Conservation (phyloP, 2,797 vertebrate genomes). For the Acanthopagrus latus region DNA sequence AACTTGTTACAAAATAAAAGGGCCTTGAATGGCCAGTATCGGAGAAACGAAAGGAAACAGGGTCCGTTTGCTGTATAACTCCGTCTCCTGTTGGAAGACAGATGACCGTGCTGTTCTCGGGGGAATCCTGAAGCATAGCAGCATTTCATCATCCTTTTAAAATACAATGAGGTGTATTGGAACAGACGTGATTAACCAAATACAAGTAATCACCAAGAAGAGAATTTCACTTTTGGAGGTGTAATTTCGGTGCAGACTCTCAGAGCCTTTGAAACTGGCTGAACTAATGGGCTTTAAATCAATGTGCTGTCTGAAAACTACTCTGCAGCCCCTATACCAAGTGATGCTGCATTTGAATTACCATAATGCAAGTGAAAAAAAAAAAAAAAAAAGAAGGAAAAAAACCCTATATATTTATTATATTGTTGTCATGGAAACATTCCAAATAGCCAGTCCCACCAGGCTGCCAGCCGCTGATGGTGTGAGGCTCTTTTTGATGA, state of each 20-base stretch:
- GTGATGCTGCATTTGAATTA: conserved; percentile 23
- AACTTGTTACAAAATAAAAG: conserved; percentile 26
- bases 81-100: neutral
- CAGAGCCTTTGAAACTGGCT: conserved; percentile 13
- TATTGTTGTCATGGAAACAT: conserved; percentile 51
- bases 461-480: conserved; percentile 34
- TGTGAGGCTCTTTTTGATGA: conserved; percentile 59
- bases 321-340: neutral
- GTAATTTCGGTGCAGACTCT: neutral
- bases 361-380: conserved; percentile 18
- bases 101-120: conserved; percentile 1
- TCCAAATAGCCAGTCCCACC: conserved; percentile 29
- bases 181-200: neutral
- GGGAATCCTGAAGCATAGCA: neutral
- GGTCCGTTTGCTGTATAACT: conserved; percentile 1
- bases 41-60: conserved; percentile 7
- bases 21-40: neutral
- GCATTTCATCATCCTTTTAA: conserved; percentile 10
- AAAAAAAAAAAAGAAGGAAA: too few relatives aligned
- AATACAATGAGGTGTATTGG: neutral
- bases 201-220: neutral
- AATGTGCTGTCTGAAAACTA: conserved; percentile 26
- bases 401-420: neutral
- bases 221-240: neutral
- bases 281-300: conserved; percentile 21